Conservation (phyloP, 2,797 vertebrate species). For the Uromys caudimaculatus region DNA sequence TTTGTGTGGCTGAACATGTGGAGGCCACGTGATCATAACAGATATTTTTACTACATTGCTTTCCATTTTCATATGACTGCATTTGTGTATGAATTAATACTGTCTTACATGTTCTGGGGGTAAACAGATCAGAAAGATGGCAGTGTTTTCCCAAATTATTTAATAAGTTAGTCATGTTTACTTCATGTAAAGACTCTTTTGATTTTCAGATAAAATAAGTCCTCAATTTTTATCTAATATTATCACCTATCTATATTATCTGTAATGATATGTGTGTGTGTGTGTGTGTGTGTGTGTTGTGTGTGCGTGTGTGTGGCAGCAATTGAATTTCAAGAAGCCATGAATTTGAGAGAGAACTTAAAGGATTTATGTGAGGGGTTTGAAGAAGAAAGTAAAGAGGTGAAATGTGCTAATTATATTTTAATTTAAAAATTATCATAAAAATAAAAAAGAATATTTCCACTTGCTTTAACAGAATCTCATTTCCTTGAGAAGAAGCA, state of each 20-base stretch:
- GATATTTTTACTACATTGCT: neutral
- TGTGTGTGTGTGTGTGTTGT: conserved; percentile 62
- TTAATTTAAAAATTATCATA: conserved; percentile 31
- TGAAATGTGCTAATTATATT: neutral
- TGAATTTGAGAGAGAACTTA: neutral
- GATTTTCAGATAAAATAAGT: conserved; percentile 78
- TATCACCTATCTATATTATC: conserved; percentile 74
- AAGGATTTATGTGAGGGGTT: neutral
- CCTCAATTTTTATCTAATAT: conserved; percentile 72
- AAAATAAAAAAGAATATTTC: conserved; percentile 78
- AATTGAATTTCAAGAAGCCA: neutral
- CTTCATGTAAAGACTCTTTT: conserved; percentile 63
- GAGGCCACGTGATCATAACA: neutral
- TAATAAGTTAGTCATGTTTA: conserved; percentile 66
- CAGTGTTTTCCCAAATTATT: conserved; percentile 32
- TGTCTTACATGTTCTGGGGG: neutral
- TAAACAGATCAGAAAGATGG: neutral
- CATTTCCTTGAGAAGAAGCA: conserved; percentile 77
- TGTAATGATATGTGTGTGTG: conserved; percentile 77
- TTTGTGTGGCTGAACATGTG: neutral
- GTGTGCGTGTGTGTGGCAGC: neutral
- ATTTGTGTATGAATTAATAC: conserved; percentile 8
- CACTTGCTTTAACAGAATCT: conserved; percentile 71
- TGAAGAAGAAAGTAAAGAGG: neutral
- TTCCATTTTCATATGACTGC: neutral